phyloP scores from a whole-genome alignment of 2,113 vertebrate species.

The Raja brachyura region DNA sequence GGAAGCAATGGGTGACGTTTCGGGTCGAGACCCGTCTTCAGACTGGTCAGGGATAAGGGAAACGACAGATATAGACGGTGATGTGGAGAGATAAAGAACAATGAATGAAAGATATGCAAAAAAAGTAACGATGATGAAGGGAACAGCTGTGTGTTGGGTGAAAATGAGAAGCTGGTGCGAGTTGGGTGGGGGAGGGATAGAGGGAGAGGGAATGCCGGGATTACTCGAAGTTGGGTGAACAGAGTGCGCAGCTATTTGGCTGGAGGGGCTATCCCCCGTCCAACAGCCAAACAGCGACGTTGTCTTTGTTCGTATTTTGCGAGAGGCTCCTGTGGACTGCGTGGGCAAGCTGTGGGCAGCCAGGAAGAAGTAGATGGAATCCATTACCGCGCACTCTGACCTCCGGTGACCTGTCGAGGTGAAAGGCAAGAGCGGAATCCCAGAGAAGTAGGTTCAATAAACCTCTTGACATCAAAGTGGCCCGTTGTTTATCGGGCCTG shows the following conservation, averaged over 20 bases:
- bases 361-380: not conserved
- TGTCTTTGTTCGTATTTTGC: not conserved
- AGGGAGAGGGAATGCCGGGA: too few relatives aligned
- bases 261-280: not conserved
- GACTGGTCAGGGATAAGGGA: too few relatives aligned
- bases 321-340: not conserved
- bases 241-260: not conserved
- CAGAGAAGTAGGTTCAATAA: slow-evolving; percentile 13
- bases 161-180: too few relatives aligned
- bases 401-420: not conserved
- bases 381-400: not conserved
- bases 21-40: too few relatives aligned
- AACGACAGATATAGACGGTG: too few relatives aligned
- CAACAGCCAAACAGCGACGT: not conserved
- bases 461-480: slow-evolving; percentile 29
- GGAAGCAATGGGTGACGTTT: too few relatives aligned
- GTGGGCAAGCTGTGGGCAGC: not conserved
- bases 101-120: too few relatives aligned
- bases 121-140: too few relatives aligned
- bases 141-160: too few relatives aligned
- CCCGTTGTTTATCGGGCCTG: not conserved
- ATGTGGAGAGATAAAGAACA: too few relatives aligned
- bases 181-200: too few relatives aligned
- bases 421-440: not conserved
- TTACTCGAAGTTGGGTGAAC: too few relatives aligned